These are phyloP conservation scores for Sylvilagus bachmani DNA, from an alignment of 2,113 vertebrate species.

Conservation along the genomic window DNA sequence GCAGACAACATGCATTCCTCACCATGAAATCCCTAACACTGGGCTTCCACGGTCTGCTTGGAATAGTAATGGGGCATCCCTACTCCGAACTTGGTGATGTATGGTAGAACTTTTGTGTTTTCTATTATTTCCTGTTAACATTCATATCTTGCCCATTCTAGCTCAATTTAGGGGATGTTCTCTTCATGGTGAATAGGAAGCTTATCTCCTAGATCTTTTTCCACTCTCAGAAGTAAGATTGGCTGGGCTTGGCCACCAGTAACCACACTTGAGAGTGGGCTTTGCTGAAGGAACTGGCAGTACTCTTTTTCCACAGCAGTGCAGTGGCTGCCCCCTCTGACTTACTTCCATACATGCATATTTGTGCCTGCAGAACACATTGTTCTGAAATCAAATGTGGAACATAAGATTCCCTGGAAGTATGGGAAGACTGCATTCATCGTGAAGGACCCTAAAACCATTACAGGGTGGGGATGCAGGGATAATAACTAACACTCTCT, in stretches of 20 bases:
- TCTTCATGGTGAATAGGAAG: conserved; percentile 50
- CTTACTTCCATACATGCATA: background rate
- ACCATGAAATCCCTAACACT: background rate
- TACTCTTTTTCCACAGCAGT: background rate
- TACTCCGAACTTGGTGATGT: background rate
- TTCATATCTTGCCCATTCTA: background rate
- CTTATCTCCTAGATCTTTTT: conserved; percentile 78
- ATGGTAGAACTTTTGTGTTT: background rate
- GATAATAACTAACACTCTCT: background rate
- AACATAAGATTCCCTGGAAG: background rate
- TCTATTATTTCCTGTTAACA: background rate
- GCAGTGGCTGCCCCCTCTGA: background rate
- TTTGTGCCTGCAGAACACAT: background rate
- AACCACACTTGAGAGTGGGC: conserved; percentile 70
- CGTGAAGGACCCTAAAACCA: background rate
- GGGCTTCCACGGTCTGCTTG: too few relatives aligned
- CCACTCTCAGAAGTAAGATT: conserved; percentile 76
- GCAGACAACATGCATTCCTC: background rate
- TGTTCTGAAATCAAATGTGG: background rate
- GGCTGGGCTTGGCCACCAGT: conserved; percentile 63
- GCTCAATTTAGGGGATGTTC: background rate
- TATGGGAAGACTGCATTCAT: background rate
- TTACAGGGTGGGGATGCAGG: background rate
- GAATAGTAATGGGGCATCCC: too few relatives aligned
- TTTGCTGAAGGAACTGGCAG: background rate